These are phyloP conservation scores for Papilio machaon DNA, from an alignment of 1,140 invertebrate species.

Conservation along the genomic window DNA sequence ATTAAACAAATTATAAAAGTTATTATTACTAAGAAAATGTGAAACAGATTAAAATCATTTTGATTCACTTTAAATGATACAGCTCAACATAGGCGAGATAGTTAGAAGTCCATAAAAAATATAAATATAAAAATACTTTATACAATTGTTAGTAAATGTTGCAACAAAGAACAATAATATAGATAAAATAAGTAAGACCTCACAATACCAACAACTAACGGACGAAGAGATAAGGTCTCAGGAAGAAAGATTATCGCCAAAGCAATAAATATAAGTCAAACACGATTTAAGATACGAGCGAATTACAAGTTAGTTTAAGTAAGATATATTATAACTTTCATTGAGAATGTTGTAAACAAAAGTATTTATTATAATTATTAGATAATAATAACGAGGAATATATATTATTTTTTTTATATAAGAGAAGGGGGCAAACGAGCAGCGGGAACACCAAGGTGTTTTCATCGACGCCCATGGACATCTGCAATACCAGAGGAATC, in stretches of 20 bases:
- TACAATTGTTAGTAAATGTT: background rate
- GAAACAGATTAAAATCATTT: too few species aligned
- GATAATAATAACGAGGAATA: background rate
- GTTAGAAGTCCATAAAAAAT: too few species aligned
- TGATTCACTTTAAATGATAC: too few species aligned
- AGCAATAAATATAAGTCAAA: constrained; percentile 36
- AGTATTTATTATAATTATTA: background rate
- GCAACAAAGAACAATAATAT: background rate
- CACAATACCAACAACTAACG: constrained; percentile 6
- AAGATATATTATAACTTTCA: constrained; percentile 10
- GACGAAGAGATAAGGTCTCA: constrained; percentile 7
- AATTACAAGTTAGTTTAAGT: constrained; percentile 25
- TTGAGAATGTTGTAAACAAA: background rate
- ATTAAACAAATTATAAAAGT: too few species aligned
- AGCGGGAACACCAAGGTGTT: too few species aligned
- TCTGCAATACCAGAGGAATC: too few species aligned
- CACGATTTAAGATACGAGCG: constrained; percentile 30
- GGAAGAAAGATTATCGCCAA: constrained; percentile 31
- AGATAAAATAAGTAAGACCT: constrained; percentile 37
- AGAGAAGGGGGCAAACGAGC: too few species aligned
- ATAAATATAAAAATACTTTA: background rate
- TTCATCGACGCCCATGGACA: too few species aligned
- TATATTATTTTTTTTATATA: too few species aligned
- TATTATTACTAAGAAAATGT: too few species aligned
- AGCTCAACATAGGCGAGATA: too few species aligned